Evolutionary conservation across 2,888 invertebrate genomes (phyloP).

Genomic region (Drosophila nigritarsus): DNA sequence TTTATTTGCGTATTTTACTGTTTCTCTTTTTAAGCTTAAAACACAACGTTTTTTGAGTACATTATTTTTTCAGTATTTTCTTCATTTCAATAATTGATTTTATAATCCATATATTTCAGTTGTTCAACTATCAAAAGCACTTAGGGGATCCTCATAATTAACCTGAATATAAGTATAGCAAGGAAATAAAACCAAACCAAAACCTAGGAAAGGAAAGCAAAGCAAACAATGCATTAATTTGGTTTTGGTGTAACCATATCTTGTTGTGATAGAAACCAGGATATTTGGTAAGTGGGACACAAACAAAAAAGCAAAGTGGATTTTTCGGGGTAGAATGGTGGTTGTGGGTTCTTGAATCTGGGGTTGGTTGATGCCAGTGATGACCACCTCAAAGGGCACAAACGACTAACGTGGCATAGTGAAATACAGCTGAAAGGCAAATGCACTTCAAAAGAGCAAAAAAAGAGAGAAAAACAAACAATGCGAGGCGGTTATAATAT

Average conservation of each 20-base stretch:
- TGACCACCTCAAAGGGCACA: slow-evolving; percentile 63
- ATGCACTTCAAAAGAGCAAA: slow-evolving; percentile 28
- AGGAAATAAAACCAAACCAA: slow-evolving; percentile 6
- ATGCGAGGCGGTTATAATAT: slow-evolving; percentile 52
- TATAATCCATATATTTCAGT: slow-evolving; percentile 37
- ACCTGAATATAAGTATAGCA: slow-evolving; percentile 22
- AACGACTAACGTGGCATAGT: slow-evolving; percentile 25
- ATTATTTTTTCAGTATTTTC: neutral
- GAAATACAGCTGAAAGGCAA: slow-evolving; percentile 29
- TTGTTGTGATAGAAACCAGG: slow-evolving; percentile 40
- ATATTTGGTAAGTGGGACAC: slow-evolving; percentile 47
- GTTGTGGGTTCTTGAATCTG: slow-evolving; percentile 14
- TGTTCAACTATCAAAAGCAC: slow-evolving; percentile 4
- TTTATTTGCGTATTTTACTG: neutral
- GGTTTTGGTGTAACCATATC: slow-evolving; percentile 19
- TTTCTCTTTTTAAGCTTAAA: too few relatives aligned
- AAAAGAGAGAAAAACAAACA: slow-evolving; percentile 19
- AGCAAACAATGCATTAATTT: slow-evolving; percentile 33
- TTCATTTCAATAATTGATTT: neutral
- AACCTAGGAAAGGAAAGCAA: slow-evolving; percentile 26
- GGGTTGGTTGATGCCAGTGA: slow-evolving; percentile 7
- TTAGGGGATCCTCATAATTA: slow-evolving; percentile 37
- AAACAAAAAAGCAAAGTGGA: slow-evolving; percentile 24
- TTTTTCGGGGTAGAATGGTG: slow-evolving; percentile 14
- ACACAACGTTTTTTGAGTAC: too few relatives aligned